Base-by-base conservation (phyloP, 2,888 invertebrate species). In the Nebria brevicollis region DNA sequence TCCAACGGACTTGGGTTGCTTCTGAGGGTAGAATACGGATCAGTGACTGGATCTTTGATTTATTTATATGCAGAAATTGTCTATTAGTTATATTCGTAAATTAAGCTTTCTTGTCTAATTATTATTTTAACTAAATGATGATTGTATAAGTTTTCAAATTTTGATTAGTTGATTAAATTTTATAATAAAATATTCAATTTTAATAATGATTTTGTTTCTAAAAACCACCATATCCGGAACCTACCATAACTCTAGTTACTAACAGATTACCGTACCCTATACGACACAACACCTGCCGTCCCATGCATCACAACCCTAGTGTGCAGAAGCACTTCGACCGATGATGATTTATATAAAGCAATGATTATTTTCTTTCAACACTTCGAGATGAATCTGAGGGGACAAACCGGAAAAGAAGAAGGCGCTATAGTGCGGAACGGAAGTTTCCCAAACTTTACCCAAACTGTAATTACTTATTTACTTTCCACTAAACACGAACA, bases 311-410 rank as follows among this genome's bases (percentile, higher is more conserved):
- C 15, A 25, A 70, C 70, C 70, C 70, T 26, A 70, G 25, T 25
- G 68, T 68, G n/a, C 25, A 70, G 25, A 1, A 70, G 70, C 70
- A 70, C 66, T 75, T 64, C 34, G 25, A 25, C 75, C 54, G 66
- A 34, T 65, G 41, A 64, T 26, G 75, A 75, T 75, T 75, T 66
- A 75, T 75, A 75, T 75, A 54, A 75, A 66, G 75, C 75, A 75
- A 75, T 75, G 75, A 75, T 75, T 75, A 75, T 26, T 66, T 75
- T 75, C 75, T 75, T 75, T 75, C 65, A 66, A n/a, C 34, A 1
- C 64, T 2, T 15, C 75, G 34, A 75, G 75, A 75, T 75, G 75
- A 65, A 75, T n/a, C 65, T 66, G 66, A 75, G 73, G 73, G 75
- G 66, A 75, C 34, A 20, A n/a, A 34, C 66, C 25, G 41, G 20